Evolutionary conservation across 2,888 invertebrate genomes (phyloP).

Genomic region (Kryphioiulus occultus): DNA sequence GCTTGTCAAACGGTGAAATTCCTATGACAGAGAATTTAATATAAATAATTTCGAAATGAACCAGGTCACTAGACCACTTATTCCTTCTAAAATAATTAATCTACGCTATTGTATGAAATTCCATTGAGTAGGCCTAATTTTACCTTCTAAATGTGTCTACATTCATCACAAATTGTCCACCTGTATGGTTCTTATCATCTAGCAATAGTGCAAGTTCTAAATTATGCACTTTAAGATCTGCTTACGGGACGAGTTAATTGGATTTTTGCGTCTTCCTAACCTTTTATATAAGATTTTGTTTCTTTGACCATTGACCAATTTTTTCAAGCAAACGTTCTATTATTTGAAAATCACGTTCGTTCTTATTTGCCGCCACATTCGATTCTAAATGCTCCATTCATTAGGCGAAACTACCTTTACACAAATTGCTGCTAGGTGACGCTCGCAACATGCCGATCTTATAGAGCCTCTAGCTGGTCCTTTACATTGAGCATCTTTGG

Average conservation of each 20-base stretch:
- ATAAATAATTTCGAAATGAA: too few relatives aligned
- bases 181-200: background rate
- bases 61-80: too few relatives aligned
- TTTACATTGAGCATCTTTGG: too few relatives aligned
- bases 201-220: background rate
- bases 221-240: background rate
- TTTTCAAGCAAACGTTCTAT: background rate
- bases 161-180: background rate
- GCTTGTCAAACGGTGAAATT: background rate
- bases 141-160: background rate
- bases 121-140: background rate
- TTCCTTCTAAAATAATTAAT: too few relatives aligned
- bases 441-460: background rate
- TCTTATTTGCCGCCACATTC: background rate
- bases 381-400: background rate
- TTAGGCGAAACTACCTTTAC: background rate
- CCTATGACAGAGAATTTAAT: background rate
- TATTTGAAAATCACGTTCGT: background rate
- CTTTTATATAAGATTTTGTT: background rate
- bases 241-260: background rate
- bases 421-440: background rate
- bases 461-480: too few relatives aligned
- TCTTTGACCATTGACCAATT: background rate
- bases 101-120: too few relatives aligned
- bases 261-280: background rate